These are phyloP conservation scores for Periplaneta americana DNA, from an alignment of 1,140 invertebrate genomes.

Conservation along the genomic window DNA sequence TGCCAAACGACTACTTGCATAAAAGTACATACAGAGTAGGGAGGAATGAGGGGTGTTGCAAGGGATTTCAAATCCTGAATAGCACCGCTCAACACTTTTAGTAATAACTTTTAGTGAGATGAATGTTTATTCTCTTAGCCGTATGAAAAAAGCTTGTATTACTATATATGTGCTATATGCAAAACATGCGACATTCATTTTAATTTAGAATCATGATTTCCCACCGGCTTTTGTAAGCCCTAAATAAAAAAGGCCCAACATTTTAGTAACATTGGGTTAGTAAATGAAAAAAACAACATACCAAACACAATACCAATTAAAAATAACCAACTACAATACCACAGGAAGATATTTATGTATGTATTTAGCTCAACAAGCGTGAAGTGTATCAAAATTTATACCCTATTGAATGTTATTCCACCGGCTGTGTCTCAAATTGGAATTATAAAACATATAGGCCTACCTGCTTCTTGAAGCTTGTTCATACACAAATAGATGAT, in stretches of 20 bases:
- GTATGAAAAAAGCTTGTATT: background rate
- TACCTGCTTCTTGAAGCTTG: too few species aligned
- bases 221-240: background rate
- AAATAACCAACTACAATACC: background rate
- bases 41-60: too few species aligned
- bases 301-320: background rate
- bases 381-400: background rate
- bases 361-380: background rate
- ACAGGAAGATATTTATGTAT: background rate
- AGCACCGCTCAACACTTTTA: background rate
- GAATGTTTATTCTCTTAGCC: background rate
- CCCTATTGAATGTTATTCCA: background rate
- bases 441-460: too few species aligned
- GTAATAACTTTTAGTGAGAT: background rate
- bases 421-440: background rate
- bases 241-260: background rate
- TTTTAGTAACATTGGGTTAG: background rate
- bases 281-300: background rate
- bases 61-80: background rate
- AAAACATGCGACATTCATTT: background rate
- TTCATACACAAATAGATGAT: too few species aligned
- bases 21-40: background rate
- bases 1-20: background rate
- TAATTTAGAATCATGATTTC: background rate
- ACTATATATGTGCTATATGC: background rate